phyloP scores from a whole-genome alignment of 2,113 vertebrate genomes.

The Fulica atra region DNA sequence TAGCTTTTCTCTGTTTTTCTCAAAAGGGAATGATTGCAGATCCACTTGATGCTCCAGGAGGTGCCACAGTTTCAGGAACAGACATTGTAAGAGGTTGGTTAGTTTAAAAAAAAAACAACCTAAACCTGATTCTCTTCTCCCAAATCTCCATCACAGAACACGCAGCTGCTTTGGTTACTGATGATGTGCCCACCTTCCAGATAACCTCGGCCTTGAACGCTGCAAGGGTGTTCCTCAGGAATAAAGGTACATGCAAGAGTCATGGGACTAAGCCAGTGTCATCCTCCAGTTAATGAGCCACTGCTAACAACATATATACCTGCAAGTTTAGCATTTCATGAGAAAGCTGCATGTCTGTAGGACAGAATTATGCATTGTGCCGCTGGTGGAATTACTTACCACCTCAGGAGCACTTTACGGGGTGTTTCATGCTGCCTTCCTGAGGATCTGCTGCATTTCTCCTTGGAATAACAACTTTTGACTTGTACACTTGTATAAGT shows the following conservation, averaged over 20 bases:
- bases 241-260: neutral
- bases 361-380: neutral
- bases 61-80: neutral
- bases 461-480: neutral
- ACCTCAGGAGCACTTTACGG: neutral
- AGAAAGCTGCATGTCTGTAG: neutral
- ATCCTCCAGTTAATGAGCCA: neutral
- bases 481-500: neutral
- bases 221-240: neutral
- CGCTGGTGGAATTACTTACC: neutral
- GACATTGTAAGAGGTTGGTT: neutral
- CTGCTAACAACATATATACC: neutral
- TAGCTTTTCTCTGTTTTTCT: neutral
- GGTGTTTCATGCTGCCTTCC: neutral
- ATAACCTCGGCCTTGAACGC: neutral
- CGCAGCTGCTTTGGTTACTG: neutral
- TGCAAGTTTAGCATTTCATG: neutral
- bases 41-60: neutral
- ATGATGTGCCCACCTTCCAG: rapidly evolving
- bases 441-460: neutral
- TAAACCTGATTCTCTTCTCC: neutral
- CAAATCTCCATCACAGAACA: neutral
- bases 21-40: neutral
- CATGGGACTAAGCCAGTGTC: neutral
- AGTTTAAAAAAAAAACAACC: neutral